Evolutionary conservation across 1,140 invertebrate species (phyloP).

Genomic region (Lysiphlebus fabarum): DNA sequence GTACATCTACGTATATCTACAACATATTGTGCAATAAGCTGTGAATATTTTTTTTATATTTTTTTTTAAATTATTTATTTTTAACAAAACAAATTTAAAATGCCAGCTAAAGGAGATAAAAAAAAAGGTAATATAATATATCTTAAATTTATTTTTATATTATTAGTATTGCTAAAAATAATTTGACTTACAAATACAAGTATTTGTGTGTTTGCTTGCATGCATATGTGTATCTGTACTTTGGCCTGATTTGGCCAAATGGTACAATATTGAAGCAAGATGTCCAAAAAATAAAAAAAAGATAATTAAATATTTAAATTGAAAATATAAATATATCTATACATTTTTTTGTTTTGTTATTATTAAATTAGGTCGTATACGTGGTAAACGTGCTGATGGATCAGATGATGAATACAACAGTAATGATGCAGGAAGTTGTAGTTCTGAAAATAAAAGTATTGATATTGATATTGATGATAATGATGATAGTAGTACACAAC

Average conservation of each 20-base stretch:
- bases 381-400: slow-evolving; percentile 44
- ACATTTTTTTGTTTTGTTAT: slow-evolving; percentile 13
- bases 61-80: slow-evolving; percentile 53
- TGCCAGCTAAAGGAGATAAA: slow-evolving; percentile 16
- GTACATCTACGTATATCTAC: no score
- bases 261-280: background rate
- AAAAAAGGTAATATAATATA: slow-evolving; percentile 33
- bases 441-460: slow-evolving; percentile 63
- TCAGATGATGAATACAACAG: slow-evolving; percentile 70
- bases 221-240: no score
- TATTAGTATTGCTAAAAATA: no score
- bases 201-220: no score
- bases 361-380: slow-evolving; percentile 25
- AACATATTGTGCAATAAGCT: slow-evolving; percentile 47
- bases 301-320: background rate
- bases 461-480: slow-evolving; percentile 61
- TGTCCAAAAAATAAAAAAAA: slow-evolving; percentile 6
- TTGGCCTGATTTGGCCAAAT: no score
- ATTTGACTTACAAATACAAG: no score
- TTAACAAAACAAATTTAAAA: slow-evolving; percentile 47
- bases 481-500: slow-evolving; percentile 59
- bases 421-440: slow-evolving; percentile 67
- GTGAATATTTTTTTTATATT: no score
- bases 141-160: background rate
- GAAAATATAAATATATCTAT: background rate